Base-by-base conservation (phyloP, 2,797 vertebrate species). In the Sebastes hubbsi region DNA sequence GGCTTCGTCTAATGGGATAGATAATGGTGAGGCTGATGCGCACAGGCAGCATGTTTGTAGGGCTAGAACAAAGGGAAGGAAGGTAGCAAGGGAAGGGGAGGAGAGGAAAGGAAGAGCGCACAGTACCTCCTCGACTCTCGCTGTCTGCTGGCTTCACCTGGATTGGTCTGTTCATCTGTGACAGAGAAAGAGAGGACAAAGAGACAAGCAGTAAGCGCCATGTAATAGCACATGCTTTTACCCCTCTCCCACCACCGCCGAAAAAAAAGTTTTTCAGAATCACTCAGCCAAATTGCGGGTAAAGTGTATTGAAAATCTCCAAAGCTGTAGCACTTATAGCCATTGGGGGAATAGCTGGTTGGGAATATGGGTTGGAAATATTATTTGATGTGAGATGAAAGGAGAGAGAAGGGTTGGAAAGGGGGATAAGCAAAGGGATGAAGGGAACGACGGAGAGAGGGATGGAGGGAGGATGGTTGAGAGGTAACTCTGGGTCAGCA, bases 121-220 rank as follows among this genome's bases (percentile, higher is more conserved):
- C 84, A 63, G 72, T 94, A 99, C 98, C 98, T 99, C 98, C 98
- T 97, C 98, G 97, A 95, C 98, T 99, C 96, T 99, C 98, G 78
- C 98, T 99, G 97, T 99, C 98, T 86, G 98, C 98, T 86, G 98
- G 98, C 94, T 99, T 99, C 97, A 99, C 98, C 95, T 99, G 98
- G 97, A 99, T 99, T 0, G 98, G 98, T 95, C 98, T 97, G 95
- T 99, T 99, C 98, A 99, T 99, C 98, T 99, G 97, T 76, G 83
- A 85, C 71, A 86, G 52, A 88, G 73, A 83, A 55, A 80, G 72
- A 62, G 46, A 72, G 55, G 52, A 52, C 16, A 61, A 54, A 58
- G 56, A 22, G 34, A 46, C 18, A 77, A 67, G 64, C 78, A 56
- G 84, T 93, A 81, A 92, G 79, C 24, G 69, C 78, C 67, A 77